These are phyloP conservation scores for Solea solea DNA, from an alignment of 2,113 vertebrate species.

Conservation along the genomic window DNA sequence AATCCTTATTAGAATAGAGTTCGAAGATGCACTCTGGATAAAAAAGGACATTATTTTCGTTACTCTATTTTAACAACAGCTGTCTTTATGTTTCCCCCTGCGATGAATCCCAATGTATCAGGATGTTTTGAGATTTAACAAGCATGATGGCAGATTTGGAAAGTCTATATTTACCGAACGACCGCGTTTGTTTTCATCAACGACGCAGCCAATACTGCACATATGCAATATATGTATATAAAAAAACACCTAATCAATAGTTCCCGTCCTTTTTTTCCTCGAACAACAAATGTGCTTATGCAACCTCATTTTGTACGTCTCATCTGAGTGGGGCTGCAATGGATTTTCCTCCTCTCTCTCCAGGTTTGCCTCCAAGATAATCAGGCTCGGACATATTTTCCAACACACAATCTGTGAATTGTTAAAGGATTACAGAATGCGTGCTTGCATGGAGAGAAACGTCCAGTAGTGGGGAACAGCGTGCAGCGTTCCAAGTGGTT, in stretches of 20 bases:
- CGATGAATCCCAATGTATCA: neutral
- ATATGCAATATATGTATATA: neutral
- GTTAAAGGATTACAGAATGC: slow-evolving; percentile 61
- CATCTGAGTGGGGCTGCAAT: slow-evolving; percentile 20
- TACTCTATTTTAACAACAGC: neutral
- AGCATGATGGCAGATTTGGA: neutral
- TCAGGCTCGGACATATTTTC: slow-evolving; percentile 52
- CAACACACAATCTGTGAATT: slow-evolving; percentile 63
- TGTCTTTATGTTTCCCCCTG: neutral
- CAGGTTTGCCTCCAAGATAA: slow-evolving; percentile 38
- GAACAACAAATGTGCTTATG: neutral
- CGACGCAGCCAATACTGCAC: neutral
- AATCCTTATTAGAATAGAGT: slow-evolving; percentile 4
- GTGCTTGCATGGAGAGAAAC: slow-evolving; percentile 45
- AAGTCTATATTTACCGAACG: neutral
- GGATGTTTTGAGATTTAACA: neutral
- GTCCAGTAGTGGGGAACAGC: slow-evolving; percentile 46
- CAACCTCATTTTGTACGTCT: slow-evolving; percentile 9
- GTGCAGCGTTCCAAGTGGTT: slow-evolving; percentile 22
- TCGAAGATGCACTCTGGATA: neutral
- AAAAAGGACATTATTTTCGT: neutral
- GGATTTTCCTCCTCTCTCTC: slow-evolving; percentile 28
- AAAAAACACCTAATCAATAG: neutral
- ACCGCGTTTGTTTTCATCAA: neutral
- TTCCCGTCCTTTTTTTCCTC: neutral